Evolutionary conservation across 2,888 invertebrate species (phyloP).

Genomic region (Acanthosoma haemorrhoidale): DNA sequence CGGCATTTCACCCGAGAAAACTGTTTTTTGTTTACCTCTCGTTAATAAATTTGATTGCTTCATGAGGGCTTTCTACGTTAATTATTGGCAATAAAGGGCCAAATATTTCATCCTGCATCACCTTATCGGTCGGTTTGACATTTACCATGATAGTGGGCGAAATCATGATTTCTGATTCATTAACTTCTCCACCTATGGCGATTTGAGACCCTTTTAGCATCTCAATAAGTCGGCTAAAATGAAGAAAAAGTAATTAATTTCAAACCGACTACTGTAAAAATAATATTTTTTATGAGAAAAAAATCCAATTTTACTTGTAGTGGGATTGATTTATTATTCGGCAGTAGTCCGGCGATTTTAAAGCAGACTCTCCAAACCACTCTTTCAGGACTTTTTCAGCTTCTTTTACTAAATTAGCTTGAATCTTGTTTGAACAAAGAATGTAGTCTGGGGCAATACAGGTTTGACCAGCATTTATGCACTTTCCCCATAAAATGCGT

Average conservation of each 20-base stretch:
- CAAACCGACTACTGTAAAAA: no score
- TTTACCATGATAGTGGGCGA: conserved; percentile 78
- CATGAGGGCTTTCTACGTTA: conserved; percentile 71
- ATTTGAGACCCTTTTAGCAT: conserved; percentile 63
- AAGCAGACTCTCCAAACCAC: conserved; percentile 77
- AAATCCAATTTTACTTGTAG: conserved; percentile 60
- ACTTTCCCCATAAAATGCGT: conserved; percentile 91
- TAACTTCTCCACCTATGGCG: conserved; percentile 71
- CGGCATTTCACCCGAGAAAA: no score
- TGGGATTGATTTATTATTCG: conserved; percentile 81
- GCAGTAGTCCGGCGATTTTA: conserved; percentile 76
- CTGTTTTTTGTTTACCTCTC: no score
- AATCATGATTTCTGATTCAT: conserved; percentile 70
- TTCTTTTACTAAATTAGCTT: conserved; percentile 63
- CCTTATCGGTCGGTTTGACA: conserved; percentile 64
- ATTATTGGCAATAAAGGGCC: conserved; percentile 92
- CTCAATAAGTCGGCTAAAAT: conserved; percentile 62
- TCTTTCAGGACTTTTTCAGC: conserved; percentile 63
- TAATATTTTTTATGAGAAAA: background rate
- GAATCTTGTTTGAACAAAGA: conserved; percentile 70
- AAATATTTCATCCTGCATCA: conserved; percentile 91
- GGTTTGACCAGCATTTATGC: conserved; percentile 87
- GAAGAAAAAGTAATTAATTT: background rate
- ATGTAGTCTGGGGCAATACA: conserved; percentile 96
- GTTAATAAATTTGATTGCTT: conserved; percentile 87